phyloP scores from a whole-genome alignment of 1,140 invertebrate genomes.

The Microplitis mediator region DNA sequence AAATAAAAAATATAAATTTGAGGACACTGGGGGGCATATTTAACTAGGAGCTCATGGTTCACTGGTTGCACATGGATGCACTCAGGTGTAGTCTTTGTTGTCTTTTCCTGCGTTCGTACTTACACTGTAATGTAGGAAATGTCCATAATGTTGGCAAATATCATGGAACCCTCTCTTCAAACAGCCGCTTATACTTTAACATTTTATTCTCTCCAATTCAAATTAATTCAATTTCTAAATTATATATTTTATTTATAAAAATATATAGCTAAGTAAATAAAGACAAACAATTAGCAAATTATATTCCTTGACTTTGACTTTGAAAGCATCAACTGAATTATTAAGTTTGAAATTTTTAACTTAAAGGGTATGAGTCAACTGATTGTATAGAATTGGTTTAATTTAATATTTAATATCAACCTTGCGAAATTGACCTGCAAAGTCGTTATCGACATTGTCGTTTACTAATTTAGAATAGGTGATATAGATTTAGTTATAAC shows the following conservation, averaged over 20 bases:
- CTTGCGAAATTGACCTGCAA: conserved; percentile 14
- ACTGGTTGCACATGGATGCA: conserved; percentile 29
- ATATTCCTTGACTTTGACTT: conserved; percentile 21
- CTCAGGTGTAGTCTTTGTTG: conserved; percentile 37
- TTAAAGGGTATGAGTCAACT: background rate
- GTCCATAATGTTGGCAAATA: conserved; percentile 23
- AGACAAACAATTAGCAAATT: background rate
- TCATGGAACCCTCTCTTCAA: background rate
- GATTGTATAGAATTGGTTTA: background rate
- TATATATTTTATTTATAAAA: background rate
- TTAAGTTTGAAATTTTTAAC: background rate
- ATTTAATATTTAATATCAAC: conserved; percentile 19
- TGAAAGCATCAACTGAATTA: background rate
- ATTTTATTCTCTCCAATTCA: background rate
- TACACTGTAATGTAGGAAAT: conserved; percentile 24
- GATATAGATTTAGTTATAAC: too few relatives aligned
- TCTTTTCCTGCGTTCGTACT: conserved; percentile 21
- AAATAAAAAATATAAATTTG: too few relatives aligned
- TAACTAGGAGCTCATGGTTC: conserved; percentile 30
- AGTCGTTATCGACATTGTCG: conserved; percentile 3
- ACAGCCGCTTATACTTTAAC: too few relatives aligned
- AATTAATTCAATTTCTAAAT: background rate
- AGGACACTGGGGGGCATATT: conserved; percentile 22
- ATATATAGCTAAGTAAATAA: background rate
- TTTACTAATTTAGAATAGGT: background rate